Evolutionary conservation across 2,888 invertebrate genomes (phyloP).

Genomic region (Lepidochrysops patricia): DNA sequence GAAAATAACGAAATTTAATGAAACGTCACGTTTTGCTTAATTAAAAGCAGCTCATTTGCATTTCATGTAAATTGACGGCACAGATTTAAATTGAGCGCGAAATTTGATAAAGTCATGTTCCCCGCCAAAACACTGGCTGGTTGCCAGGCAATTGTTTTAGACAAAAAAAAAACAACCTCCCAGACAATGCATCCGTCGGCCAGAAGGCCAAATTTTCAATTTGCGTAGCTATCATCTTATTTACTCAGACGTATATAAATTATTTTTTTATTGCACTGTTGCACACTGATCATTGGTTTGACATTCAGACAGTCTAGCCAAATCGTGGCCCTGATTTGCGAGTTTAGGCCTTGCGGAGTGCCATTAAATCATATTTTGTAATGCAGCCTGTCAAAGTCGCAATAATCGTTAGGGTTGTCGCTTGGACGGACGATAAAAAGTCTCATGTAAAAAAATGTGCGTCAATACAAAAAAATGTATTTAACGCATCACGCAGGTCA

Average conservation of each 20-base stretch:
- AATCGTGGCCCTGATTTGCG: slow-evolving; percentile 34
- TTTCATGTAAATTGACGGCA: background rate
- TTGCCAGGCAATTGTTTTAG: slow-evolving; percentile 29
- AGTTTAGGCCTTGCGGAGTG: slow-evolving; percentile 25
- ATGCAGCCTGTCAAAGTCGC: background rate
- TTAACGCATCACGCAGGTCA: too few species aligned
- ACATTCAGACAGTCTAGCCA: slow-evolving; percentile 71
- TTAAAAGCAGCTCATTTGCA: background rate
- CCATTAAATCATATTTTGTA: background rate
- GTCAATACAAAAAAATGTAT: background rate
- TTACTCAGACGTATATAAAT: slow-evolving; percentile 67
- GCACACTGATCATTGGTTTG: slow-evolving; percentile 71
- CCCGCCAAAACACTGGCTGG: background rate
- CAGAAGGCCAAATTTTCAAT: slow-evolving; percentile 38
- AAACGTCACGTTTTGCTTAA: background rate
- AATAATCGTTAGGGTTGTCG: background rate
- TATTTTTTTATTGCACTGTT: slow-evolving; percentile 67
- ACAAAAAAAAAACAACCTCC: slow-evolving; percentile 22
- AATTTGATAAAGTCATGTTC: slow-evolving; percentile 6
- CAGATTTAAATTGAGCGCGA: background rate
- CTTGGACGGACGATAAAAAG: background rate
- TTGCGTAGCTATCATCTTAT: slow-evolving; percentile 52
- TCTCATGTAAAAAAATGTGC: background rate
- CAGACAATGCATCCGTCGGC: slow-evolving; percentile 29
- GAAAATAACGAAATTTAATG: background rate